Percentiles rank a stretch among this genome's conserved stretches.
Evolutionary conservation across 2,888 invertebrate species (phyloP).

Genomic region (Coenonympha arcania): DNA sequence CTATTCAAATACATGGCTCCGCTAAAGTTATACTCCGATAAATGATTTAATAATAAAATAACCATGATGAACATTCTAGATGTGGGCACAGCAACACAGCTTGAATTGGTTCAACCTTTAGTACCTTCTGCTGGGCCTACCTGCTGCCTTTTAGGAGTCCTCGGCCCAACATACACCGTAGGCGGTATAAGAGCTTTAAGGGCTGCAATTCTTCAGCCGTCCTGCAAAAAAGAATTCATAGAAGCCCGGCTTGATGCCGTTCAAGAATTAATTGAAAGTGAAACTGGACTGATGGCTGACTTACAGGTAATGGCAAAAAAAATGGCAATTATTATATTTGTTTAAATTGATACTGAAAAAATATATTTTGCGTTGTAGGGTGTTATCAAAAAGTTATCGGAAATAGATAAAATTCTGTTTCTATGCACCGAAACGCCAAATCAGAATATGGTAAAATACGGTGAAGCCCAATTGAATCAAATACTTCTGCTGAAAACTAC

Average conservation of each 20-base stretch:
- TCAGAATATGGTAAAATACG: slow-evolving; percentile 68
- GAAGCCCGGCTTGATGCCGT: slow-evolving; percentile 81
- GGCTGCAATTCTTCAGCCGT: slow-evolving; percentile 86
- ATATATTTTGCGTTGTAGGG: slow-evolving; percentile 50
- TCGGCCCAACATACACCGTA: slow-evolving; percentile 60
- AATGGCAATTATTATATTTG: slow-evolving; percentile 6
- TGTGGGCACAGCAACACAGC: slow-evolving; percentile 82
- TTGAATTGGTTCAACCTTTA: slow-evolving; percentile 80
- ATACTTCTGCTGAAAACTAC: slow-evolving; percentile 83
- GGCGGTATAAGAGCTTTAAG: slow-evolving; percentile 86
- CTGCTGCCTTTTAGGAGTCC: slow-evolving; percentile 61
- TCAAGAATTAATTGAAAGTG: slow-evolving; percentile 81
- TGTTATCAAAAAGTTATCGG: slow-evolving; percentile 78
- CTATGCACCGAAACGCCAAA: slow-evolving; percentile 61
- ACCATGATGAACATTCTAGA: too few relatives aligned
- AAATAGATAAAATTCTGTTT: slow-evolving; percentile 85
- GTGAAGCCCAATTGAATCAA: slow-evolving; percentile 86
- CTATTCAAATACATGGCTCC: too few relatives aligned
- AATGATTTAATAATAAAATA: too few relatives aligned
- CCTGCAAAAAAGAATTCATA: slow-evolving; percentile 78
- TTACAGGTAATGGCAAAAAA: slow-evolving; percentile 77
- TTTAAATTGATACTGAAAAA: neutral
- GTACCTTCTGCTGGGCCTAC: slow-evolving; percentile 60
- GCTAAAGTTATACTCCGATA: too few relatives aligned
- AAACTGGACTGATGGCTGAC: slow-evolving; percentile 75